A percentile compares a stretch with the other conserved stretches of the same genome.
Conservation (phyloP, 2,113 vertebrate genomes). For the Lepus europaeus region DNA sequence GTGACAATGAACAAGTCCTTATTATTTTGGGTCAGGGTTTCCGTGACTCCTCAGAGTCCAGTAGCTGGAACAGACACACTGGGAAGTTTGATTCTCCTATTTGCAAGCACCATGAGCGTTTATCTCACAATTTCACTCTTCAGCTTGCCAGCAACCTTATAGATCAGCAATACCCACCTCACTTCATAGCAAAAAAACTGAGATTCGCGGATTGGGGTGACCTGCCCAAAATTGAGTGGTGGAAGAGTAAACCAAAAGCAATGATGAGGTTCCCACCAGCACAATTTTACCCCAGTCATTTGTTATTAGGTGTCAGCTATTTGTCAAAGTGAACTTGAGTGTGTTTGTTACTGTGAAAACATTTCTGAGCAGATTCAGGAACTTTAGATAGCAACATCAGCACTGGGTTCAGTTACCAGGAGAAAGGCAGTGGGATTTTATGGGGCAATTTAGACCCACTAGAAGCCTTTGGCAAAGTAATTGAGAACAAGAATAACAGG, state of each 20-base stretch:
- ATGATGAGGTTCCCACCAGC: not conserved
- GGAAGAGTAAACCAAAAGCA: not conserved
- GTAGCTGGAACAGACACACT: not conserved
- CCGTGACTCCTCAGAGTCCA: not conserved
- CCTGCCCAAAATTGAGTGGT: not conserved
- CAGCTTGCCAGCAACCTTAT: not conserved
- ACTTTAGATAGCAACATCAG: not conserved
- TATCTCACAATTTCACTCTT: not conserved
- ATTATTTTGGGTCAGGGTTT: not conserved
- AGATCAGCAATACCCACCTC: not conserved
- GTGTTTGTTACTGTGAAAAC: not conserved
- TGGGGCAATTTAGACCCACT: not conserved
- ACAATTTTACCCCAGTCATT: not conserved
- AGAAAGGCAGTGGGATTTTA: not conserved
- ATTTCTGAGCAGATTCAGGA: constrained; percentile 18
- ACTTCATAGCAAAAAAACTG: not conserved
- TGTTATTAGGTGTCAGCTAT: constrained; percentile 17
- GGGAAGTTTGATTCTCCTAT: not conserved
- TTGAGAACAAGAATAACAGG: constrained; percentile 59
- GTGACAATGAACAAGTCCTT: not conserved
- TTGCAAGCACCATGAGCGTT: not conserved
- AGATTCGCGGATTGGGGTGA: not conserved
- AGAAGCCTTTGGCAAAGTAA: constrained; percentile 50
- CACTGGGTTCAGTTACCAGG: not conserved
- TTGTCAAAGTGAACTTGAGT: constrained; percentile 28